These are phyloP conservation scores for Struthidea cinerea DNA, from an alignment of 2,113 vertebrate genomes.

Conservation along the genomic window DNA sequence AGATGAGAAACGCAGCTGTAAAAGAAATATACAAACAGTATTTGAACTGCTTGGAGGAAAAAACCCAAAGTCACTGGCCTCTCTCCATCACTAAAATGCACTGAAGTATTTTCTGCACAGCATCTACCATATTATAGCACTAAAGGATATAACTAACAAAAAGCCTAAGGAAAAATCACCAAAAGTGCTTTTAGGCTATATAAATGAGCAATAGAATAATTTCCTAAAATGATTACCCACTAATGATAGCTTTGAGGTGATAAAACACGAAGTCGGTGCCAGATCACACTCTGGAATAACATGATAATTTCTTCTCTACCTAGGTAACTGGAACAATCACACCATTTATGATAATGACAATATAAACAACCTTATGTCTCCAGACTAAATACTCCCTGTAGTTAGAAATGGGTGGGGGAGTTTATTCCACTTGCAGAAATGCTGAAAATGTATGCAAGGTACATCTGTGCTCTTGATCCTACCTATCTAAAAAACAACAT, in stretches of 20 bases:
- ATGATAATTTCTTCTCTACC: slow-evolving; percentile 19
- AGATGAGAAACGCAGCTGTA: slow-evolving; percentile 1
- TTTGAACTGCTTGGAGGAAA: background rate
- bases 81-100: background rate
- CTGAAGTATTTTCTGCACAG: background rate
- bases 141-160: background rate
- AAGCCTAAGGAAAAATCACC: background rate
- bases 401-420: background rate
- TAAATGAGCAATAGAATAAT: slow-evolving; percentile 39
- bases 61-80: background rate
- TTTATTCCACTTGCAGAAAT: background rate
- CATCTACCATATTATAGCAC: background rate
- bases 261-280: slow-evolving; percentile 17
- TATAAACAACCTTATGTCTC: slow-evolving; percentile 32
- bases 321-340: slow-evolving; percentile 35
- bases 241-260: slow-evolving; percentile 51
- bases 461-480: background rate
- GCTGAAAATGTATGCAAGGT: background rate
- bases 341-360: slow-evolving; percentile 30
- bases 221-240: slow-evolving; percentile 36
- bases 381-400: background rate
- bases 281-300: slow-evolving; percentile 14
- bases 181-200: background rate
- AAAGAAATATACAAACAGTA: slow-evolving; percentile 24
- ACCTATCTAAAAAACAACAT: background rate